Evolutionary conservation across 1,140 invertebrate genomes (phyloP), one percentile per base, ranked within the genome.

Genomic region (Drosophila biarmipes): DNA sequence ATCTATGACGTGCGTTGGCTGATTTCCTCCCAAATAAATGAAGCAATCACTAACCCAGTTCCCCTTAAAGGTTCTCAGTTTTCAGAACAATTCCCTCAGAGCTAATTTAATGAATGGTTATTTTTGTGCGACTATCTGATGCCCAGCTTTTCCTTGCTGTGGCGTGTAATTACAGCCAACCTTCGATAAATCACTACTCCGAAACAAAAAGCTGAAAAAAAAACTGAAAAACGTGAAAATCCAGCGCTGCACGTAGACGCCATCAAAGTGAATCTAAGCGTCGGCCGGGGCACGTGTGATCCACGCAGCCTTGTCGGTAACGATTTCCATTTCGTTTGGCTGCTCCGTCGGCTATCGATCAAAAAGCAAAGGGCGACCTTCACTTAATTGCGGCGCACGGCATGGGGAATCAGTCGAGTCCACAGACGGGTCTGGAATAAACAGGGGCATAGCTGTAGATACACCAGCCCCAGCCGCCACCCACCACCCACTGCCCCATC

Each of bases 211-310:
- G 7, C 24, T 45, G 15, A 63, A 7, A 11, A 42, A 42, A 15
- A 42, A 35, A 10, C 7, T 17, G 40, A 19, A 11, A 85, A 81
- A 86, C 82, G 78, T 86, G 68, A 73, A 82, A 73, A 54, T 58
- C 48, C 54, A 53, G 6, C 55, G 38, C 6, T 55, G 66, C 82
- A 87, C 82, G 82, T 87, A 87, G 62, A 43, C 21, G 35, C 61
- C 71, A 89, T 87, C 66, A 89, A 82, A 71, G 15, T 61, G 61
- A 86, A 87, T 67, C 73, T 64, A 78, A 84, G 82, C 82, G 57
- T 71, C 42, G 48, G 43, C 31, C 14, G 56, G 49, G 37, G 74
- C 82, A 86, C 82, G 82, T 86, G 82, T 78, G 77, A 63, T 58
- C 57, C 63, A 67, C 78, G 59, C 71, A 86, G 79, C 82, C 82